A percentile compares a stretch with the other conserved stretches of the same genome.
These are phyloP conservation scores for Ibycter americanus DNA, from an alignment of 2,797 vertebrate species.

Conservation along the genomic window DNA sequence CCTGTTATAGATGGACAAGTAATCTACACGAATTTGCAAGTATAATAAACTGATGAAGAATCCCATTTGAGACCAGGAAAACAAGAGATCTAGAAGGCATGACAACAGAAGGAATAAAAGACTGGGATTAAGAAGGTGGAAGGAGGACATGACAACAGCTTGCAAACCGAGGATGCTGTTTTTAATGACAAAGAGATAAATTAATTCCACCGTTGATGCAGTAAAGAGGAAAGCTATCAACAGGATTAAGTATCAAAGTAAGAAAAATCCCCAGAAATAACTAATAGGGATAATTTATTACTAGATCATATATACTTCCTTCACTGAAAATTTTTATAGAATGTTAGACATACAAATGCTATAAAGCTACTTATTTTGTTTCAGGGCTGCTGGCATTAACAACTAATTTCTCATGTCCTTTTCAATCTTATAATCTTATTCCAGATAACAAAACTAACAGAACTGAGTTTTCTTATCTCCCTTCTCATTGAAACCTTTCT, in stretches of 20 bases:
- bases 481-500: background rate
- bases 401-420: background rate
- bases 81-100: background rate
- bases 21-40: background rate
- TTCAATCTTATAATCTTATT: background rate
- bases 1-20: background rate
- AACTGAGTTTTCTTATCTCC: background rate
- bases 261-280: background rate
- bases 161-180: background rate
- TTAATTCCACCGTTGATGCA: background rate
- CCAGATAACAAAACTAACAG: background rate
- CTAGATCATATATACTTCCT: background rate
- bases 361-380: background rate
- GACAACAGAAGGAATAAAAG: background rate
- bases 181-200: background rate
- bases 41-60: background rate
- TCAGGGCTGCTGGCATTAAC: background rate
- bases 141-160: background rate
- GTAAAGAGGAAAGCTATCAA: background rate
- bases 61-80: background rate
- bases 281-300: background rate
- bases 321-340: background rate
- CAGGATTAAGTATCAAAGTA: background rate
- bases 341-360: background rate
- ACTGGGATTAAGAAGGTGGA: background rate